These are phyloP conservation scores for Drosophila rellima DNA, from an alignment of 2,888 invertebrate genomes.

Conservation along the genomic window DNA sequence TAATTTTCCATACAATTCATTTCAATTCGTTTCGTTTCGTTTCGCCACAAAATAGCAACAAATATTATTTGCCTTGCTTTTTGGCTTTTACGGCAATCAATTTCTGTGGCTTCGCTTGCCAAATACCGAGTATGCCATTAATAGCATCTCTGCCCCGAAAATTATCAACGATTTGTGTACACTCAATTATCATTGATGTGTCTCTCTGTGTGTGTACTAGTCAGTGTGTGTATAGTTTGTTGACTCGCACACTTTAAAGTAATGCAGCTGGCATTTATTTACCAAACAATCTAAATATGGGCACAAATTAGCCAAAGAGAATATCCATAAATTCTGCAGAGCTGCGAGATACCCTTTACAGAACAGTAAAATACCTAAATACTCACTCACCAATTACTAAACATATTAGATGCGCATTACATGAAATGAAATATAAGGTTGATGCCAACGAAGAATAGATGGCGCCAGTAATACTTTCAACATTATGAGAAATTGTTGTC, in stretches of 20 bases:
- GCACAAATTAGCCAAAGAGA: slow-evolving; percentile 19
- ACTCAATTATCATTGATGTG: slow-evolving; percentile 49
- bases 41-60: slow-evolving; percentile 52
- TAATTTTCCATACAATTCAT: slow-evolving; percentile 19
- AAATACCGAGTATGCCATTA: slow-evolving; percentile 37
- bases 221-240: slow-evolving; percentile 15
- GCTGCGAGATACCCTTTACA: background rate
- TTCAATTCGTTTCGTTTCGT: slow-evolving; percentile 31
- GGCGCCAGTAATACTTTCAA: too few species aligned
- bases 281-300: slow-evolving; percentile 33
- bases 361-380: too few species aligned
- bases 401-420: background rate
- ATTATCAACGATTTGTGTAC: slow-evolving; percentile 50
- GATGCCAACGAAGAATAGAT: too few species aligned
- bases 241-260: slow-evolving; percentile 13
- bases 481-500: too few species aligned
- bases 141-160: slow-evolving; percentile 32
- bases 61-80: slow-evolving; percentile 49
- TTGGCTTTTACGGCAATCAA: slow-evolving; percentile 71
- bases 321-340: background rate
- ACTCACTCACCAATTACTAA: background rate
- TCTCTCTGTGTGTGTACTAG: background rate
- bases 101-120: slow-evolving; percentile 61
- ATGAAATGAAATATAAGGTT: too few species aligned
- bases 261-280: slow-evolving; percentile 23